Evolutionary conservation across 2,113 vertebrate species (phyloP).

Genomic region (Perccottus glenii): DNA sequence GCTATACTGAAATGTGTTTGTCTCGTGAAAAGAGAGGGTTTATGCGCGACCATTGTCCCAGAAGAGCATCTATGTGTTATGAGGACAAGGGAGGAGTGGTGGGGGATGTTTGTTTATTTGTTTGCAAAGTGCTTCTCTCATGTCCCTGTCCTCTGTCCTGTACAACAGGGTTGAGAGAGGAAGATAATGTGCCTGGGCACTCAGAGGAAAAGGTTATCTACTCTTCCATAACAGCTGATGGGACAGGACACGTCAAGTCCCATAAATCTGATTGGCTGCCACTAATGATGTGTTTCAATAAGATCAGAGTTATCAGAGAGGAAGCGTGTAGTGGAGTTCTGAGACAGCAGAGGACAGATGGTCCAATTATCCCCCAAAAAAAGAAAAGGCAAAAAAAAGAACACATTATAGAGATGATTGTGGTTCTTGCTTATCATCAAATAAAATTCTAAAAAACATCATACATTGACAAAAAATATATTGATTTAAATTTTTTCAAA

Average conservation of each 20-base stretch:
- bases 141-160: slow-evolving; percentile 40
- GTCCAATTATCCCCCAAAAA: too few relatives aligned
- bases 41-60: slow-evolving; percentile 45
- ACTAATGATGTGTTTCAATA: slow-evolving; percentile 56
- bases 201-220: slow-evolving; percentile 69
- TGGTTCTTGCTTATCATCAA: too few relatives aligned
- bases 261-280: slow-evolving; percentile 27
- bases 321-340: not conserved
- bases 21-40: slow-evolving; percentile 8
- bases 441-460: too few relatives aligned
- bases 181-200: slow-evolving; percentile 59
- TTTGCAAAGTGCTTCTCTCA: slow-evolving; percentile 57
- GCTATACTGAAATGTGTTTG: slow-evolving; percentile 6
- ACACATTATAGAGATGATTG: too few relatives aligned
- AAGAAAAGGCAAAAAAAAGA: too few relatives aligned
- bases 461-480: too few relatives aligned
- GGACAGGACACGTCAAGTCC: slow-evolving; percentile 52
- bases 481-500: too few relatives aligned
- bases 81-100: slow-evolving; percentile 12
- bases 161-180: slow-evolving; percentile 51
- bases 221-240: slow-evolving; percentile 56
- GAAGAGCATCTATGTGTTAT: slow-evolving; percentile 34
- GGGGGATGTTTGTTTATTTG: slow-evolving; percentile 37
- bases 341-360: too few relatives aligned
- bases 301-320: slow-evolving; percentile 42